phyloP scores from a whole-genome alignment of 2,113 vertebrate genomes.

The Anolis carolinensis region DNA sequence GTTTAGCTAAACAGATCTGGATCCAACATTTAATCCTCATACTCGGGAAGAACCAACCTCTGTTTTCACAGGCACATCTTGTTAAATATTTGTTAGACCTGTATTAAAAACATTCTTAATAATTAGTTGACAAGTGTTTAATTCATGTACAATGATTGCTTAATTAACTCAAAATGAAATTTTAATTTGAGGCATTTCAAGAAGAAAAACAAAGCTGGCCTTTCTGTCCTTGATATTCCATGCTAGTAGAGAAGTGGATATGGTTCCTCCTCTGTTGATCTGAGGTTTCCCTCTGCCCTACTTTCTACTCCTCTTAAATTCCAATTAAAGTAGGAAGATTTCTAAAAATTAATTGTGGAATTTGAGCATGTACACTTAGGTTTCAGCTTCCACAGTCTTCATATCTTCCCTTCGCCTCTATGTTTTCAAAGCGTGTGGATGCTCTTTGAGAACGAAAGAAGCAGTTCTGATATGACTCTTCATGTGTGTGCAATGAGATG shows the following conservation, averaged over 20 bases:
- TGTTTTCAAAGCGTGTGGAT: background rate
- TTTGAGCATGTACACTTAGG: background rate
- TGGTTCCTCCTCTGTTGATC: background rate
- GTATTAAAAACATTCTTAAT: constrained; percentile 65
- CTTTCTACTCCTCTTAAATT: background rate
- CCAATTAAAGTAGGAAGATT: background rate
- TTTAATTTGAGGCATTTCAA: constrained; percentile 57
- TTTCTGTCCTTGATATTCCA: constrained; percentile 39
- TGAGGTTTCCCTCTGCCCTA: background rate
- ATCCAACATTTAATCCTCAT: background rate
- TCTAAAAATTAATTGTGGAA: background rate
- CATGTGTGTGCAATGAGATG: background rate
- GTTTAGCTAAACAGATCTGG: background rate
- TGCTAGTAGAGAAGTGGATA: background rate
- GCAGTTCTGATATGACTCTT: background rate
- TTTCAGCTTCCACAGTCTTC: background rate
- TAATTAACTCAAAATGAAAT: constrained; percentile 67
- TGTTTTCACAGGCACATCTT: constrained; percentile 30
- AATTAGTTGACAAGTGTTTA: constrained; percentile 63
- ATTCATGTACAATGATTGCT: constrained; percentile 58
- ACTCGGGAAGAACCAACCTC: background rate
- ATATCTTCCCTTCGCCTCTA: background rate
- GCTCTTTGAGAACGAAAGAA: background rate
- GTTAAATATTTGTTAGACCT: constrained; percentile 64
- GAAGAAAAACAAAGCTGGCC: constrained; percentile 46